Evolutionary conservation across 2,888 invertebrate genomes (phyloP).

Genomic region (Lottia scabra): DNA sequence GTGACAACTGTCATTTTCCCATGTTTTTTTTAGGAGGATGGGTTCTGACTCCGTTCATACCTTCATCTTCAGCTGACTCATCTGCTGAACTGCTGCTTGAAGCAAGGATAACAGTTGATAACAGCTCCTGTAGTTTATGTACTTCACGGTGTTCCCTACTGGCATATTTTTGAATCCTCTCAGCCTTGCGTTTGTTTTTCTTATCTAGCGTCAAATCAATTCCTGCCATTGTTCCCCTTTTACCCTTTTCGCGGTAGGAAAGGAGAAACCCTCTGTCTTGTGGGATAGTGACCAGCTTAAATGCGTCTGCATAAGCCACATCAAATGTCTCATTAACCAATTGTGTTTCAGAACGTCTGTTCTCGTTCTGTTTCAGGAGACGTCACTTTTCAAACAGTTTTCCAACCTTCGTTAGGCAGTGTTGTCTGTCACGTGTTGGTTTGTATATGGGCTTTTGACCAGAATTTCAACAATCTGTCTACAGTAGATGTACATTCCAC

Average conservation of each 20-base stretch:
- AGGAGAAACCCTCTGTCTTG: not conserved
- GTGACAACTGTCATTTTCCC: not conserved
- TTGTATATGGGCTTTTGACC: not conserved
- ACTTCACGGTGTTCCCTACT: not conserved
- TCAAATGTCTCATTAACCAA: not conserved
- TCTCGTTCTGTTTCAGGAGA: constrained; percentile 5
- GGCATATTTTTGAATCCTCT: not conserved
- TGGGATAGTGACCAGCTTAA: not conserved
- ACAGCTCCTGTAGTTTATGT: not conserved
- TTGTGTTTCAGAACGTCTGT: not conserved
- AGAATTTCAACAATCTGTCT: not conserved
- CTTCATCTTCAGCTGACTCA: not conserved
- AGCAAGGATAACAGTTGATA: not conserved
- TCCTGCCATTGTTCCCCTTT: not conserved
- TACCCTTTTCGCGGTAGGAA: not conserved
- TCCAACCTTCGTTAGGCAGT: not conserved
- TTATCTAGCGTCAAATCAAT: constrained; percentile 4
- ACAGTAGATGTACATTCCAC: not conserved
- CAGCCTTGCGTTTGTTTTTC: not conserved
- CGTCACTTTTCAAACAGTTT: constrained; percentile 6
- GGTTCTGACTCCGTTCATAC: not conserved
- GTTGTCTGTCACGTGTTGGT: constrained; percentile 4
- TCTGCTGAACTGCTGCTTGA: constrained; percentile 1
- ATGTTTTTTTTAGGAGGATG: not conserved
- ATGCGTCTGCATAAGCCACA: constrained; percentile 3